phyloP scores from a whole-genome alignment of 1,140 invertebrate species.

The Lordiphosa stackelbergi region DNA sequence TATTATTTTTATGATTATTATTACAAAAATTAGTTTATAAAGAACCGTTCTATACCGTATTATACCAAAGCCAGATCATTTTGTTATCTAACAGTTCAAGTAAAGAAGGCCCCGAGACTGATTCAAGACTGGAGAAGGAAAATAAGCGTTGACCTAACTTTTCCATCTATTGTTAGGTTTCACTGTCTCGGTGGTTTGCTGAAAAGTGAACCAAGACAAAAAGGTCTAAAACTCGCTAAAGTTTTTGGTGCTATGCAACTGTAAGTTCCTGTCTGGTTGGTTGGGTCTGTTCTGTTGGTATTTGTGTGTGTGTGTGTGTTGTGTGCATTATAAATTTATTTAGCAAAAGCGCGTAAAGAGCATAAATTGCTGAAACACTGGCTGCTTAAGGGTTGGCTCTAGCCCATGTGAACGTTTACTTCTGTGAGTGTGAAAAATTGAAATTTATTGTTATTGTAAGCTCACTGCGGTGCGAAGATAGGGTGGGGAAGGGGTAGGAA shows the following conservation, averaged over 20 bases:
- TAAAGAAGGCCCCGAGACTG: no score
- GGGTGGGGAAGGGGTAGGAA: no score
- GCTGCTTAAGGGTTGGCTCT: slow-evolving; percentile 54
- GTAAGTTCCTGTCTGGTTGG: slow-evolving; percentile 37
- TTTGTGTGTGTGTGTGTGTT: slow-evolving; percentile 14
- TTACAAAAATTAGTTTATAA: no score
- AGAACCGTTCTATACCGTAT: no score
- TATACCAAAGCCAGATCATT: no score
- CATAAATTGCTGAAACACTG: slow-evolving; percentile 61
- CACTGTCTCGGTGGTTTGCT: neutral
- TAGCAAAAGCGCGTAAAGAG: slow-evolving; percentile 63
- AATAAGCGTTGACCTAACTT: no score
- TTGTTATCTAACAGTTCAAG: no score
- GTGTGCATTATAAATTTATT: slow-evolving; percentile 67
- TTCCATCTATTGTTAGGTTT: slow-evolving; percentile 1
- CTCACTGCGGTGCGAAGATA: neutral
- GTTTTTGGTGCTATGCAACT: slow-evolving; percentile 36
- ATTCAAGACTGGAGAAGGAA: no score
- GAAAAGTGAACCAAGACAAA: slow-evolving; percentile 45
- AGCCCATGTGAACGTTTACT: slow-evolving; percentile 26
- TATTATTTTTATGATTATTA: no score
- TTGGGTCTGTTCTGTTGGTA: slow-evolving; percentile 16
- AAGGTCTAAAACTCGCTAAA: slow-evolving; percentile 42
- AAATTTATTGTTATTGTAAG: slow-evolving; percentile 58
- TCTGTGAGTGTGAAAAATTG: slow-evolving; percentile 36